Percentiles rank a stretch among this genome's conserved stretches.
Conservation (phyloP, 2,888 invertebrate genomes). For the Sabatieria punctata region DNA sequence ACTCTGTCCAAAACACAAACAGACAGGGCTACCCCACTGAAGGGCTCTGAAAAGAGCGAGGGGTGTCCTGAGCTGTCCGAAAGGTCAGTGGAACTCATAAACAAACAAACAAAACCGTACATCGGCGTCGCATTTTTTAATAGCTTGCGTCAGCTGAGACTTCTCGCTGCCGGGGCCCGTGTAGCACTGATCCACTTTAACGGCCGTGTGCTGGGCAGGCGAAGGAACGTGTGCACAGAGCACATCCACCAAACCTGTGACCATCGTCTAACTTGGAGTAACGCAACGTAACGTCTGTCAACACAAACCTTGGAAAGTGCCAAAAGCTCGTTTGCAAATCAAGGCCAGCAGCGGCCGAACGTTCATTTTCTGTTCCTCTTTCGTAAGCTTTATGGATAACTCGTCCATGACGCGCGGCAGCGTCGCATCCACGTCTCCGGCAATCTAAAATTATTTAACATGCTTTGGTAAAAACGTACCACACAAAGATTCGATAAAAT, state of each 20-base stretch:
- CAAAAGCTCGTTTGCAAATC: conserved; percentile 79
- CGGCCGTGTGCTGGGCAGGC: conserved; percentile 65
- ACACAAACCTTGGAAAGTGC: conserved; percentile 75
- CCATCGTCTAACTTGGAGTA: too few relatives aligned
- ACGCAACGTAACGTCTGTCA: too few relatives aligned
- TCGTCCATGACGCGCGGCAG: conserved; percentile 70
- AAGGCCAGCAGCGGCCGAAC: conserved; percentile 76
- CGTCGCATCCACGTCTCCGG: conserved; percentile 89
- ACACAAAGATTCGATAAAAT: too few relatives aligned
- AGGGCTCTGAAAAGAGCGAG: too few relatives aligned
- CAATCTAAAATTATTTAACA: too few relatives aligned
- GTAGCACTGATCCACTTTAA: conserved; percentile 78
- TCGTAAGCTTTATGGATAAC: conserved; percentile 73
- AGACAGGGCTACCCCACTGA: too few relatives aligned
- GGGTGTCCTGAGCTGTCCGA: too few relatives aligned
- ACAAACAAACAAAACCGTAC: conserved; percentile 40
- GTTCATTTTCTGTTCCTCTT: conserved; percentile 85
- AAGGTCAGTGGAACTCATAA: too few relatives aligned
- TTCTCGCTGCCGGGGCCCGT: conserved; percentile 61
- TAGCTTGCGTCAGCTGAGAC: conserved; percentile 56
- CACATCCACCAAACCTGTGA: conserved; percentile 81
- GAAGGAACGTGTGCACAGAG: conserved; percentile 80
- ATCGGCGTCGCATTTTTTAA: conserved; percentile 75
- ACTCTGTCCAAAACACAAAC: too few relatives aligned
- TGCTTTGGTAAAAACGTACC: too few relatives aligned